Conservation (phyloP, 1,140 invertebrate genomes). For the Meloidogyne exigua region DNA sequence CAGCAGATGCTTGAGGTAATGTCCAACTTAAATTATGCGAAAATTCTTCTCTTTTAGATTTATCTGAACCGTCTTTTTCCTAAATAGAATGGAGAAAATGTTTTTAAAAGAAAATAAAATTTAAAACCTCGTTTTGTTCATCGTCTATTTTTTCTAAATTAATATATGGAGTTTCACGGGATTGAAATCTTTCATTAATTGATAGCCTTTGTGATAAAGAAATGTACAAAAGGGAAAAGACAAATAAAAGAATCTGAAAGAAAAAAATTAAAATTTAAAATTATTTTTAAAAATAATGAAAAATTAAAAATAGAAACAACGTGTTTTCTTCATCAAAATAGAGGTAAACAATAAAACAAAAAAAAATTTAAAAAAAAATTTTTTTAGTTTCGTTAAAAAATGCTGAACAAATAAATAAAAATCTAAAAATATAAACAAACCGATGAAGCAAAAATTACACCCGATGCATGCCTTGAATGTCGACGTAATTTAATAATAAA, state of each 20-base stretch:
- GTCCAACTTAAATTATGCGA: conserved; percentile 10
- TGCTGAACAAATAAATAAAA: not conserved
- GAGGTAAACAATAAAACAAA: no score
- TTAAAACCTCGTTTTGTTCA: no score
- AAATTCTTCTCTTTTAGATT: not conserved
- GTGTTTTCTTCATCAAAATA: no score
- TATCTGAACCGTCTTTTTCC: not conserved
- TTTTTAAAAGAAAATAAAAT: no score
- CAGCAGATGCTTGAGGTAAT: not conserved
- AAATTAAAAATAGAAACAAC: not conserved
- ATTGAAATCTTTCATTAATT: conserved; percentile 6
- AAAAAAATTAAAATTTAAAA: not conserved
- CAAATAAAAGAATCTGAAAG: conserved; percentile 26
- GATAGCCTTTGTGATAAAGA: conserved; percentile 7
- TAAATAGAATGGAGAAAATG: no score
- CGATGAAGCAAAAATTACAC: conserved; percentile 10
- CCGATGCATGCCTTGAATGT: not conserved
- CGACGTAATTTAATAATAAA: conserved; percentile 14
- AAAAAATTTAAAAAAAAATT: no score
- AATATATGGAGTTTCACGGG: not conserved
- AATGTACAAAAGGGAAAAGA: conserved; percentile 21
- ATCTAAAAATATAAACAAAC: not conserved
- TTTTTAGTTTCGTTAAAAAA: no score
- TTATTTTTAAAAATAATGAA: not conserved
- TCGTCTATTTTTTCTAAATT: not conserved